phyloP scores from a whole-genome alignment of 2,797 vertebrate species.

The Pachyuromys duprasi region DNA sequence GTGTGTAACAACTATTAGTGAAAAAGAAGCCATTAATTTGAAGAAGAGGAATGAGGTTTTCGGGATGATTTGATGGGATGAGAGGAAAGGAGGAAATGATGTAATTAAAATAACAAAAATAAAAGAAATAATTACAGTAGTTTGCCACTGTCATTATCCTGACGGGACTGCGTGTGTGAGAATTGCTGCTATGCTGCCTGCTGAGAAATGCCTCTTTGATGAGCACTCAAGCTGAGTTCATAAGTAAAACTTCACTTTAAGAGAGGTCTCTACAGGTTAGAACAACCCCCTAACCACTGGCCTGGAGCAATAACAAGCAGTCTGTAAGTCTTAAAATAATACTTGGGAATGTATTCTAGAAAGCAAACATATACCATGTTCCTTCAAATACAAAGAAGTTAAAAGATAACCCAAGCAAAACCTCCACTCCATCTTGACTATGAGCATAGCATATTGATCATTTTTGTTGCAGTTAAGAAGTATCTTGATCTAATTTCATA shows the following conservation, averaged over 20 bases:
- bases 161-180: background rate
- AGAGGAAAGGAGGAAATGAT: background rate
- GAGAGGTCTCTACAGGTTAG: background rate
- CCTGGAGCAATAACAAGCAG: background rate
- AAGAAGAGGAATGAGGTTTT: background rate
- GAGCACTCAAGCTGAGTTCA: background rate
- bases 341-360: background rate
- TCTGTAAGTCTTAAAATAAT: background rate
- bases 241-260: slow-evolving; percentile 16
- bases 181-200: background rate
- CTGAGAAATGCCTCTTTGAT: background rate
- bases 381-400: slow-evolving; percentile 8
- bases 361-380: background rate
- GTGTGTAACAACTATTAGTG: background rate
- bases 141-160: background rate
- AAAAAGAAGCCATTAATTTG: background rate
- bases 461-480: background rate
- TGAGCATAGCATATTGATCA: background rate
- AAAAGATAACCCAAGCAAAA: background rate
- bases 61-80: background rate
- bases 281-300: background rate
- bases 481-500: slow-evolving; percentile 12
- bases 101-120: background rate
- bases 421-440: background rate
- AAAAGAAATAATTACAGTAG: background rate